A percentile compares a stretch with the other conserved stretches of the same genome.
Evolutionary conservation across 2,797 vertebrate species (phyloP).

Genomic region (Diplodus puntazzo): DNA sequence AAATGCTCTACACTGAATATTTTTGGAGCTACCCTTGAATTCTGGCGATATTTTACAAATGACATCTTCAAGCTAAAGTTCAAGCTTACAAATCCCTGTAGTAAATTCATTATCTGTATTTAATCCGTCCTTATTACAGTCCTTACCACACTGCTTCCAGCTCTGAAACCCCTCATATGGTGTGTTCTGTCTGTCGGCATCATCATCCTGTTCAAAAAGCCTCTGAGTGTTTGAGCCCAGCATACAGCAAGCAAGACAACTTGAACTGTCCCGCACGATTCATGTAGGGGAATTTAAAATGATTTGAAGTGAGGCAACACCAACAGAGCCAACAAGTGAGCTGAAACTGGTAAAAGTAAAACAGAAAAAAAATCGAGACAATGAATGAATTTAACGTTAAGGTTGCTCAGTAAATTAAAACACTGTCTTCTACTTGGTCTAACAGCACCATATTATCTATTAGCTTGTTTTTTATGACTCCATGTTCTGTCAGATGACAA

Average conservation of each 20-base stretch:
- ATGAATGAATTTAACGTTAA: not conserved
- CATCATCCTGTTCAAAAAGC: constrained; percentile 5
- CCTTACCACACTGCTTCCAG: too few relatives aligned
- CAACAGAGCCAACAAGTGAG: not conserved
- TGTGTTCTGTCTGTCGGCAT: constrained; percentile 10
- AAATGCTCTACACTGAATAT: too few relatives aligned
- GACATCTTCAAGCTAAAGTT: too few relatives aligned
- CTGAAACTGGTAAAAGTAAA: not conserved
- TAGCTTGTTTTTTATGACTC: not conserved
- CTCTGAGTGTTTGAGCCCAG: constrained; percentile 7
- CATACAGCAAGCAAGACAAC: not conserved
- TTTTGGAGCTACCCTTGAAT: too few relatives aligned
- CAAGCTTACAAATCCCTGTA: too few relatives aligned
- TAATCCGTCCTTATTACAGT: too few relatives aligned
- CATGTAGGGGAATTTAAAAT: not conserved
- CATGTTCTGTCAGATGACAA: not conserved
- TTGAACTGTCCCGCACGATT: not conserved
- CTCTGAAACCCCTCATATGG: constrained; percentile 2
- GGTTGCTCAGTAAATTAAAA: not conserved
- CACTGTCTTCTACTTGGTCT: not conserved
- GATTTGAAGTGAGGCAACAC: not conserved
- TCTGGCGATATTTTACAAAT: too few relatives aligned
- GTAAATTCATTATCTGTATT: too few relatives aligned
- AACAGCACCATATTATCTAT: not conserved
- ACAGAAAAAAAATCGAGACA: not conserved